Evolutionary conservation across 2,797 vertebrate species (phyloP).

Genomic region (Etheostoma nigrum): DNA sequence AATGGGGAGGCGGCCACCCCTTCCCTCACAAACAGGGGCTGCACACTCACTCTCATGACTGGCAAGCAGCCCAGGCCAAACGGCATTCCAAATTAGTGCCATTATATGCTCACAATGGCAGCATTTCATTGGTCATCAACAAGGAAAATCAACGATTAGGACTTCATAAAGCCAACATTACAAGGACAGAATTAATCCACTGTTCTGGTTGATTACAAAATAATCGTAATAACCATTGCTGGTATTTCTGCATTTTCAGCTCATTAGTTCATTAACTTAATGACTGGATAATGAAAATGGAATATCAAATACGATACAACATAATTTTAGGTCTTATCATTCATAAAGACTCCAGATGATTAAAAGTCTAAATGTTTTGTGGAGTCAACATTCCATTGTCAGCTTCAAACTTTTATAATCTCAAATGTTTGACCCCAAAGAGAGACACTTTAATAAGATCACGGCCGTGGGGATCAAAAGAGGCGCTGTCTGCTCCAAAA

Average conservation of each 20-base stretch:
- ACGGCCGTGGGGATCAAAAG: constrained; percentile 59
- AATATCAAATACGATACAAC: not conserved
- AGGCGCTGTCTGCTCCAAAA: constrained; percentile 48
- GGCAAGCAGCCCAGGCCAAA: constrained; percentile 8
- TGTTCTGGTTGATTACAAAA: not conserved
- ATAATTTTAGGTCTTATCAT: constrained; percentile 13
- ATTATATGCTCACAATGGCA: constrained; percentile 24
- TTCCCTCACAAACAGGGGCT: constrained; percentile 7
- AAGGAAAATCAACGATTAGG: not conserved
- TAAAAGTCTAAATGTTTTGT: not conserved
- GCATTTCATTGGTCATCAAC: constrained; percentile 19
- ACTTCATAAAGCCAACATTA: not conserved
- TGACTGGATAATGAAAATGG: not conserved
- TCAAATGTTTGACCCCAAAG: constrained; percentile 29
- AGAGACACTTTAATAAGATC: constrained; percentile 57
- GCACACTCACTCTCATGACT: constrained; percentile 23
- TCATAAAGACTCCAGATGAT: constrained; percentile 19
- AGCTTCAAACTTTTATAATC: constrained; percentile 5
- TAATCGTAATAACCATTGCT: constrained; percentile 12
- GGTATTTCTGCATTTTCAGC: constrained; percentile 9
- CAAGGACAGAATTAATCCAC: not conserved
- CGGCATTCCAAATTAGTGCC: constrained; percentile 11
- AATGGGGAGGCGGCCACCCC: not conserved
- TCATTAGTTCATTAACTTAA: constrained; percentile 9
- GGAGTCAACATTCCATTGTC: constrained; percentile 26